Conservation (phyloP, 2,888 invertebrate genomes). For the Cylindroiulus punctatus region DNA sequence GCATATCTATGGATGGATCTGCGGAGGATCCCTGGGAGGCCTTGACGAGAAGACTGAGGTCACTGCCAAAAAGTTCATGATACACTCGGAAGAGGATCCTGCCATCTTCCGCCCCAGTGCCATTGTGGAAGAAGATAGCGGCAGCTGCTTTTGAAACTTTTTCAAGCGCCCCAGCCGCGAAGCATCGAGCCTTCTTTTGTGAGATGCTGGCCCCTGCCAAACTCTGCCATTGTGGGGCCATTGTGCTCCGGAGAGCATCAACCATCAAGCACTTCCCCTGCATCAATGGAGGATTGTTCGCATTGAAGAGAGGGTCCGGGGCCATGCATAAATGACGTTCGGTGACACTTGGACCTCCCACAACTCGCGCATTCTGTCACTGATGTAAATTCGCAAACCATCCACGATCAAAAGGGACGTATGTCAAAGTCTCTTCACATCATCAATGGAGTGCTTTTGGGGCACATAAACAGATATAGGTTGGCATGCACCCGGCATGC, state of each 20-base stretch:
- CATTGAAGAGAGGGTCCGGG: neutral
- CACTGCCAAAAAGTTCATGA: conserved; percentile 10
- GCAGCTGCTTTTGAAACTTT: too few relatives aligned
- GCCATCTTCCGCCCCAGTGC: neutral
- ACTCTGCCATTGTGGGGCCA: neutral
- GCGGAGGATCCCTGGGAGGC: neutral
- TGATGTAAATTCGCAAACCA: too few relatives aligned
- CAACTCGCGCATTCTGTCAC: too few relatives aligned
- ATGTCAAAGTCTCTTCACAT: too few relatives aligned
- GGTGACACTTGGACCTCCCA: too few relatives aligned
- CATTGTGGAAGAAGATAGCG: neutral
- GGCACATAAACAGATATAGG: too few relatives aligned
- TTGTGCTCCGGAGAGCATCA: neutral
- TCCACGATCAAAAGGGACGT: too few relatives aligned
- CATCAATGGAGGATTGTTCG: neutral
- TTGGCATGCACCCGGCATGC: too few relatives aligned
- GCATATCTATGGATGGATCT: neutral
- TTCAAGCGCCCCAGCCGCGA: neutral
- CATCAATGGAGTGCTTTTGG: too few relatives aligned
- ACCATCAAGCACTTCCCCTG: neutral
- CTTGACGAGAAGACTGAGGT: neutral
- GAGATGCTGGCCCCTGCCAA: neutral
- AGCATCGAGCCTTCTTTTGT: neutral
- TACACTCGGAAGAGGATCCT: neutral
- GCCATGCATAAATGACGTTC: neutral